A percentile compares a stretch with the other conserved stretches of the same genome.
Conservation (phyloP, 2,113 vertebrate genomes). For the Muntiacus muntjak region DNA sequence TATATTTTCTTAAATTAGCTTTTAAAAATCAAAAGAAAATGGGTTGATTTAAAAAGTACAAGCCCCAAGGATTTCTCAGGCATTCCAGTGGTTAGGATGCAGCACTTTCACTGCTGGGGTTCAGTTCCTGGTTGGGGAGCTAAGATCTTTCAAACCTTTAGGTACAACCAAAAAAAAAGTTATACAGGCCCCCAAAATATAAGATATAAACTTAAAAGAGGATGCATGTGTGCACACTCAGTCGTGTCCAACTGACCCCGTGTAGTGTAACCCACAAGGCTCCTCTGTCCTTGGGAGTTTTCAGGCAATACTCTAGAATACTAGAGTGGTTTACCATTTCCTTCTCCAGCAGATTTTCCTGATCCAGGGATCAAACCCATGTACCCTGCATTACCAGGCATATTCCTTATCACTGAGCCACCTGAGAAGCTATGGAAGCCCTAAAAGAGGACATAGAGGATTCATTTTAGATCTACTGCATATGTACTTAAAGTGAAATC, state of each 20-base stretch:
- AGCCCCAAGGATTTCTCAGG: neutral
- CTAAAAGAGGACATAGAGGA: neutral
- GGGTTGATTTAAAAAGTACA: neutral
- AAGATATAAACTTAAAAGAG: neutral
- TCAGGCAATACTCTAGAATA: neutral
- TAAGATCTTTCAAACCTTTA: neutral
- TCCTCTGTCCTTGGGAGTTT: neutral
- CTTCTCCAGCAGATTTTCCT: neutral
- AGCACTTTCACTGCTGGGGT: neutral
- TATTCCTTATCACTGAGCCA: neutral
- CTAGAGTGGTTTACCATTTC: neutral
- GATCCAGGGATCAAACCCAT: neutral
- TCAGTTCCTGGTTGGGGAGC: neutral
- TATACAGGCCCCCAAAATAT: neutral
- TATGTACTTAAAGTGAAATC: neutral
- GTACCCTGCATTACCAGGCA: neutral
- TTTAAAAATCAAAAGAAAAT: conserved; percentile 12
- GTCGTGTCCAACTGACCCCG: neutral
- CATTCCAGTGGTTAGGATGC: neutral
- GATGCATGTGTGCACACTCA: neutral
- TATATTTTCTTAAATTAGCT: neutral
- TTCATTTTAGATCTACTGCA: neutral
- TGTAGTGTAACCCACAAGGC: neutral
- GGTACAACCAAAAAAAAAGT: neutral
- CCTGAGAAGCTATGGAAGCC: neutral